These are phyloP conservation scores for Thunnus albacares DNA, from an alignment of 2,797 vertebrate species.

Conservation along the genomic window DNA sequence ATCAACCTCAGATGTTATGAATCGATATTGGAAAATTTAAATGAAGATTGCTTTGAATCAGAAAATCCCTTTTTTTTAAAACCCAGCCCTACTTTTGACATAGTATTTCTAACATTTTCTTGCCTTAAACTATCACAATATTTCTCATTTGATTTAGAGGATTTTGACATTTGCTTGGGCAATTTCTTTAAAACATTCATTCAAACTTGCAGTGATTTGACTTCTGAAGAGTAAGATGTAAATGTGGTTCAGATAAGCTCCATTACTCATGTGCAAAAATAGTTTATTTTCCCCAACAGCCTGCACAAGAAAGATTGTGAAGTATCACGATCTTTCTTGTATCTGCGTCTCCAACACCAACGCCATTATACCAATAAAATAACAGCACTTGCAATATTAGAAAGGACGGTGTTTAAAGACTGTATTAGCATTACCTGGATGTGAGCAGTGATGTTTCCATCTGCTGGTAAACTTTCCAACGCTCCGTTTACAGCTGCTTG, in stretches of 20 bases:
- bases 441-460: conserved; percentile 70
- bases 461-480: conserved; percentile 66
- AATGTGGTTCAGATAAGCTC: conserved; percentile 72
- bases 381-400: conserved; percentile 35
- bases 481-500: conserved; percentile 59
- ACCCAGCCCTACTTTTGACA: background rate
- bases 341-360: conserved; percentile 26
- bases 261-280: conserved; percentile 62
- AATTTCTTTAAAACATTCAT: background rate
- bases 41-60: too few species aligned
- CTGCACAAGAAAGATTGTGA: conserved; percentile 22
- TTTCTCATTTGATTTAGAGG: background rate
- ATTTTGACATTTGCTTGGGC: background rate
- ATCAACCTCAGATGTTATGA: too few species aligned
- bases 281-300: conserved; percentile 47
- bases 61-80: too few species aligned
- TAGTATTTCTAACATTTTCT: background rate
- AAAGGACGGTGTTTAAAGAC: conserved; percentile 69
- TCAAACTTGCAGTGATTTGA: background rate
- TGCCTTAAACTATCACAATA: background rate
- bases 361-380: conserved; percentile 34
- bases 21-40: too few species aligned
- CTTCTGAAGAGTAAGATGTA: conserved; percentile 8
- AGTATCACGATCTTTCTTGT: background rate
- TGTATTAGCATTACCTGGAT: conserved; percentile 85